These are phyloP conservation scores for Columba janthina DNA, from an alignment of 2,113 vertebrate species.

Conservation along the genomic window DNA sequence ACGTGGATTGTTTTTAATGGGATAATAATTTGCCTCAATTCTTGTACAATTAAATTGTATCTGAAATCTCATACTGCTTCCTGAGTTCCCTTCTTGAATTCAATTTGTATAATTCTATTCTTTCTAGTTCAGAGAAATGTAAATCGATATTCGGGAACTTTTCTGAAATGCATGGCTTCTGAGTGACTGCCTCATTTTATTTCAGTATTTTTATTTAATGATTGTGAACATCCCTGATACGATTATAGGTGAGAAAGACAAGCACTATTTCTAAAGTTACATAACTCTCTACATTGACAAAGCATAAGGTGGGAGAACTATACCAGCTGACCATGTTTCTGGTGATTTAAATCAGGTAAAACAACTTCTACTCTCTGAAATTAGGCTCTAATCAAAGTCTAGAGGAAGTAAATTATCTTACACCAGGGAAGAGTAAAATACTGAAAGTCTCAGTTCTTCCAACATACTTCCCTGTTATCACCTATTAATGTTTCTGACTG, in stretches of 20 bases:
- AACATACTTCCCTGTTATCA: neutral
- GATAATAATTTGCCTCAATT: neutral
- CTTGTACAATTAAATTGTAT: neutral
- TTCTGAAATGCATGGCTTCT: neutral
- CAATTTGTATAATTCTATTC: slow-evolving; percentile 9
- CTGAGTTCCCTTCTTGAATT: neutral
- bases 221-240: neutral
- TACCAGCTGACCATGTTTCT: neutral
- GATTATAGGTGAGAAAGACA: neutral
- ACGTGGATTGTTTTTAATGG: neutral
- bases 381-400: neutral
- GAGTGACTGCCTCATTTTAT: neutral
- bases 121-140: neutral
- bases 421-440: neutral
- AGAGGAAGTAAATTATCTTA: neutral
- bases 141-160: neutral
- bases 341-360: neutral
- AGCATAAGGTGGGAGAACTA: neutral
- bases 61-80: slow-evolving; percentile 1
- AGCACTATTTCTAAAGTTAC: neutral
- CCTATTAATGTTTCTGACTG: neutral
- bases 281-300: neutral
- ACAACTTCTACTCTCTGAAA: neutral
- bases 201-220: neutral
- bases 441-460: neutral